Conservation (phyloP, 2,797 vertebrate genomes). For the Pantherophis vulpinus region DNA sequence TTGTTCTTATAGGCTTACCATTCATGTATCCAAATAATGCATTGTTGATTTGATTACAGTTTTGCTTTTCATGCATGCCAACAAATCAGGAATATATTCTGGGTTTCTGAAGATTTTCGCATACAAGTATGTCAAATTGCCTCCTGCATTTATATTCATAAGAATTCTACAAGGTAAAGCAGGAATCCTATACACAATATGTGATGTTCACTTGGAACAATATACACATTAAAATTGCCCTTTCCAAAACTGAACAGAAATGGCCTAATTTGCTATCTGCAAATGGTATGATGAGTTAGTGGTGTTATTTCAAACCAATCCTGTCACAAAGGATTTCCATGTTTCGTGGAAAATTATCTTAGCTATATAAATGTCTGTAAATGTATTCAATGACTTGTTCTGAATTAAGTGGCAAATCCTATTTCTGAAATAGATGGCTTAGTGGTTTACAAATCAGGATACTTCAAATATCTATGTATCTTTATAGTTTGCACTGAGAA, state of each 20-base stretch:
- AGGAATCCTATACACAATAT: neutral
- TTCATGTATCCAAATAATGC: conserved; percentile 46
- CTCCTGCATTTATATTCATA: neutral
- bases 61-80: conserved; percentile 21
- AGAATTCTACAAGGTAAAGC: neutral
- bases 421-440: neutral
- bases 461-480: neutral
- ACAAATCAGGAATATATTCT: neutral
- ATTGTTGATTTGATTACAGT: conserved; percentile 51
- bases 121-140: neutral
- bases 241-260: neutral
- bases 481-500: neutral
- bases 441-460: neutral
- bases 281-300: neutral
- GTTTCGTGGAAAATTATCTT: neutral
- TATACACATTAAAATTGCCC: neutral
- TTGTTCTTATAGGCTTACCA: conserved; percentile 58
- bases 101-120: neutral
- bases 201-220: neutral
- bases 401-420: neutral
- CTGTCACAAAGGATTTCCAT: neutral
- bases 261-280: neutral
- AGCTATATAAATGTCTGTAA: neutral
- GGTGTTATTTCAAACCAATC: neutral
- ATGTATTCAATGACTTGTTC: neutral